Percentiles rank a stretch among this genome's conserved stretches.
These are phyloP conservation scores for Osmoderma eremita DNA, from an alignment of 2,888 invertebrate species.

Conservation along the genomic window DNA sequence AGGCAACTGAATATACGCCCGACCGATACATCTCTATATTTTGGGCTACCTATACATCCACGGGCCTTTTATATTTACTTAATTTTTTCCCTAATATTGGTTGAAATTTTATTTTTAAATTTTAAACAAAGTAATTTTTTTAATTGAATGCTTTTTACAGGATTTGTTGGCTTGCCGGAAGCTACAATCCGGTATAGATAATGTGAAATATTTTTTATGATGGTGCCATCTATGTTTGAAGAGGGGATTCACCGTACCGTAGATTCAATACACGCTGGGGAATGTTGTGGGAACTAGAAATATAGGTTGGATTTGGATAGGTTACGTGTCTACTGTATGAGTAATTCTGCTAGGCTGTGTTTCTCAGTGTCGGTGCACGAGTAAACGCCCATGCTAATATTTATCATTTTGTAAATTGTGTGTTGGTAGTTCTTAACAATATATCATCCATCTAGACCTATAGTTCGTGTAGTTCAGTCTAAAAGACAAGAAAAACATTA, in stretches of 20 bases:
- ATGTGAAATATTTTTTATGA: background rate
- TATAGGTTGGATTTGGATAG: conserved; percentile 4
- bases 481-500: conserved; percentile 13
- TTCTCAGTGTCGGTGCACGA: conserved; percentile 19
- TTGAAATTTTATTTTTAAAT: no score
- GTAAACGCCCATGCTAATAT: conserved; percentile 28
- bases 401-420: conserved; percentile 23
- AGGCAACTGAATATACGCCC: no score
- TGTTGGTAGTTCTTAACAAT: conserved; percentile 5
- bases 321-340: conserved; percentile 31
- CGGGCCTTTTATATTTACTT: no score
- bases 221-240: background rate
- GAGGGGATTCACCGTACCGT: background rate
- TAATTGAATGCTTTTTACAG: no score
- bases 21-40: no score
- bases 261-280: background rate
- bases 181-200: no score
- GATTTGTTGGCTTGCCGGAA: no score
- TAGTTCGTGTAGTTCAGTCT: conserved; percentile 16
- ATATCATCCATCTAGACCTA: background rate
- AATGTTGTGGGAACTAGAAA: no score
- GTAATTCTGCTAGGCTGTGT: background rate
- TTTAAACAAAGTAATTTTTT: no score
- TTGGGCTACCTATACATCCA: no score
- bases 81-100: no score